Evolutionary conservation across 92 coral and sea anemone species (phyloP).

Genomic region (Diadumene lineata): DNA sequence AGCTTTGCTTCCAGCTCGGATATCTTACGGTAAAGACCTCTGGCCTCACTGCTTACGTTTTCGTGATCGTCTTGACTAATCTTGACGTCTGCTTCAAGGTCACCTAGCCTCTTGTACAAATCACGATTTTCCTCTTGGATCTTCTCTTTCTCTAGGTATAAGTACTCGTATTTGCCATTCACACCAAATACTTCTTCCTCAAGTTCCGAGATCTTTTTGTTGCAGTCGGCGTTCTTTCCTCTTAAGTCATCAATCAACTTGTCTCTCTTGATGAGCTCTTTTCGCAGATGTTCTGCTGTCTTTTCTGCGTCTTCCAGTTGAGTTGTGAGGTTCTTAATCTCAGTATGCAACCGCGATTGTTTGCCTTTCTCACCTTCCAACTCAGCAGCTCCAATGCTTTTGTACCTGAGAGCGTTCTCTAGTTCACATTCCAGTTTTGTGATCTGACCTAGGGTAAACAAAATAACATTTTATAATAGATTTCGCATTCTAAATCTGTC

Average conservation of each 20-base stretch:
- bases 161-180: constrained; percentile 44
- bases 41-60: constrained; percentile 49
- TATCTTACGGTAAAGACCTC: constrained; percentile 34
- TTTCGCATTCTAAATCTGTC: too few relatives aligned
- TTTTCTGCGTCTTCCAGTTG: constrained; percentile 62
- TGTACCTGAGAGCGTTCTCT: constrained; percentile 46
- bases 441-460: constrained; percentile 19
- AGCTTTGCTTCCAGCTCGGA: constrained; percentile 68
- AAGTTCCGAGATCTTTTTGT: constrained; percentile 42
- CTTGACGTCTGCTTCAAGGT: constrained; percentile 68
- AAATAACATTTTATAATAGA: too few relatives aligned
- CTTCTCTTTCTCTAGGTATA: constrained; percentile 48
- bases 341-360: constrained; percentile 41
- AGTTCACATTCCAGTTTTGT: constrained; percentile 67
- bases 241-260: constrained; percentile 62
- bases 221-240: constrained; percentile 44
- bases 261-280: constrained; percentile 66
- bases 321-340: constrained; percentile 46
- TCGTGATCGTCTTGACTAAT: constrained; percentile 63
- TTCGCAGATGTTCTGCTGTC: constrained; percentile 51
- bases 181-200: constrained; percentile 41
- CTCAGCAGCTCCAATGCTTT: constrained; percentile 62
- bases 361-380: constrained; percentile 74
- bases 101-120: constrained; percentile 45
- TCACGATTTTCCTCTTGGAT: constrained; percentile 53